Conservation (phyloP, 2,797 vertebrate genomes). For the Mareca strepera region DNA sequence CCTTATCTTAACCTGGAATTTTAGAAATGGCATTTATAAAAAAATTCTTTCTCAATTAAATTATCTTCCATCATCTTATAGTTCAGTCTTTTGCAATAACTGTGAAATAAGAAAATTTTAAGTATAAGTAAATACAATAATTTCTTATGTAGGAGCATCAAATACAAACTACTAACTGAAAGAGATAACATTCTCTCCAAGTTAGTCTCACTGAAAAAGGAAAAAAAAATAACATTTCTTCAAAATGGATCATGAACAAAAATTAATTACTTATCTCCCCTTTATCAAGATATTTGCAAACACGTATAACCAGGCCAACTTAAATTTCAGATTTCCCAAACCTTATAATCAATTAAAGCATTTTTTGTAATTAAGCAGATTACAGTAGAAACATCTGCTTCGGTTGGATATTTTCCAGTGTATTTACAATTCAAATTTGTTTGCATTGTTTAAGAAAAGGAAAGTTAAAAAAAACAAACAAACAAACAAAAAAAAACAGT, state of each 20-base stretch:
- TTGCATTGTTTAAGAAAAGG: neutral
- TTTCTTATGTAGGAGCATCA: conserved; percentile 43
- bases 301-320: neutral
- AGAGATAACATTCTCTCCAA: neutral
- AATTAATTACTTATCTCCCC: neutral
- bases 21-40: conserved; percentile 2
- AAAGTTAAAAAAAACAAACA: neutral
- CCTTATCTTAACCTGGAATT: neutral
- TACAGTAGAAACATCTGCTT: conserved; percentile 60
- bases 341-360: conserved; percentile 34
- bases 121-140: conserved; percentile 15
- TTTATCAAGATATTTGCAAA: conserved; percentile 11
- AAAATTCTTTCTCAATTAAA: neutral
- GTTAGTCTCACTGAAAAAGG: neutral
- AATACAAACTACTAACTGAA: conserved; percentile 44
- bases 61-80: conserved; percentile 6
- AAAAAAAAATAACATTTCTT: neutral
- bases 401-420: conserved; percentile 29
- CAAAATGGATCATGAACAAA: neutral
- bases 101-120: conserved; percentile 2
- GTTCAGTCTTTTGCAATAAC: conserved; percentile 23
- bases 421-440: conserved; percentile 49
- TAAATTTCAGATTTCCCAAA: conserved; percentile 1
- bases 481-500: neutral
- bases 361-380: conserved; percentile 42